These are phyloP conservation scores for Pan paniscus DNA, from an alignment of 2,113 vertebrate genomes.

Conservation along the genomic window DNA sequence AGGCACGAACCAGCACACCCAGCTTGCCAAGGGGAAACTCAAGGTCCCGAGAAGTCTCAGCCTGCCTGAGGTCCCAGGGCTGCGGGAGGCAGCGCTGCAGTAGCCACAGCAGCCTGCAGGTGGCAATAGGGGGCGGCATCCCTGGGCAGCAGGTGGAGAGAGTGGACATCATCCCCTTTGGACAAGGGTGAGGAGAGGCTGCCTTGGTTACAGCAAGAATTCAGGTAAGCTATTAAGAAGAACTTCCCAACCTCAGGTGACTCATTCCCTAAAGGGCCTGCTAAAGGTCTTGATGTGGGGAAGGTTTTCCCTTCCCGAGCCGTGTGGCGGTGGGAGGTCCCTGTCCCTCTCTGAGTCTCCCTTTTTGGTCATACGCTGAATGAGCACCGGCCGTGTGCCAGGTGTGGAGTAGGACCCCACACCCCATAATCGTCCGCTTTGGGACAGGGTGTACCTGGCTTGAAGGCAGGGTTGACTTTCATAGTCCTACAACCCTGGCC, in stretches of 20 bases:
- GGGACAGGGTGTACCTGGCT: neutral
- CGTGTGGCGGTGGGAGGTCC: neutral
- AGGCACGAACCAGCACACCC: neutral
- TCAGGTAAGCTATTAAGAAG: neutral
- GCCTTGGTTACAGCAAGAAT: neutral
- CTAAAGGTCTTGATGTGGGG: no score
- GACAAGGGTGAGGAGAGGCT: neutral
- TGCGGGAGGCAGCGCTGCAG: neutral
- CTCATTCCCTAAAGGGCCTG: neutral
- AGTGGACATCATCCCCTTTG: accelerated
- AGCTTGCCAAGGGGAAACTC: neutral
- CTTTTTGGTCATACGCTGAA: neutral
- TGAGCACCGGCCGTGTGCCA: neutral
- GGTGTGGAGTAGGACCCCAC: neutral
- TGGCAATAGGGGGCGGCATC: neutral
- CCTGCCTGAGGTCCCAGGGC: no score
- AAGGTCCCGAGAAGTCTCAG: neutral
- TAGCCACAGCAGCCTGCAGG: conserved; percentile 48
- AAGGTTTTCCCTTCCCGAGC: neutral
- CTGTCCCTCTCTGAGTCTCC: neutral
- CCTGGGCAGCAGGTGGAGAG: neutral
- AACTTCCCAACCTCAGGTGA: neutral
- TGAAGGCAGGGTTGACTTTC: neutral
- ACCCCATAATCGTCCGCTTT: neutral
- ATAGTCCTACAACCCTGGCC: neutral